These are phyloP conservation scores for Leptopilina clavipes DNA, from an alignment of 1,140 invertebrate genomes.

Conservation along the genomic window DNA sequence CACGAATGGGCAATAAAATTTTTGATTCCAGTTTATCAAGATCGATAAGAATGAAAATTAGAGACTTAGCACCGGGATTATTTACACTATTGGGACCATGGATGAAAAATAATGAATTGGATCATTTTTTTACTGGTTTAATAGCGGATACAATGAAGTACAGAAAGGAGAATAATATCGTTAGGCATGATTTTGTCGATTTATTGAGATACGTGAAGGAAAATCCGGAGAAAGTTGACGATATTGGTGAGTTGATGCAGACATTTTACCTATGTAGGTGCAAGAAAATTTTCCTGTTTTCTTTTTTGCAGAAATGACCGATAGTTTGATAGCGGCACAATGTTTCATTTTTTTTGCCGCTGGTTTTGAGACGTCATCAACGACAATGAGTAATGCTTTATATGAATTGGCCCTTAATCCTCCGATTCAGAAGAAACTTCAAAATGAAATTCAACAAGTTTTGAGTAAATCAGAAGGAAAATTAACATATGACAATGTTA, in stretches of 20 bases:
- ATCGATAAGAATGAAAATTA: slow-evolving; percentile 55
- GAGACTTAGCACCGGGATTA: slow-evolving; percentile 53
- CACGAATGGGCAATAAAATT: slow-evolving; percentile 68
- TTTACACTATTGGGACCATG: slow-evolving; percentile 52
- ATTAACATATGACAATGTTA: slow-evolving; percentile 53
- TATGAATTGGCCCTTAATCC: slow-evolving; percentile 75
- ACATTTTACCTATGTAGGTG: too few species aligned
- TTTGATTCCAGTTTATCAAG: slow-evolving; percentile 59
- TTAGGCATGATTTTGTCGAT: too few species aligned
- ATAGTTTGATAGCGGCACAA: slow-evolving; percentile 64
- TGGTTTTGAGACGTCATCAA: slow-evolving; percentile 78
- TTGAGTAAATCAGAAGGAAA: slow-evolving; percentile 49
- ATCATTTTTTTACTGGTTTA: slow-evolving; percentile 72
- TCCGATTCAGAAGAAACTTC: slow-evolving; percentile 73
- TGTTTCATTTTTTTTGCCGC: slow-evolving; percentile 74
- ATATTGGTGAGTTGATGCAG: slow-evolving; percentile 60
- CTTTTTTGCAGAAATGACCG: slow-evolving; percentile 60
- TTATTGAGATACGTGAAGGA: slow-evolving; percentile 76
- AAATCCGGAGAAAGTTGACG: slow-evolving; percentile 58
- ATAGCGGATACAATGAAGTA: slow-evolving; percentile 72
- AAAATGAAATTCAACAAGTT: slow-evolving; percentile 71
- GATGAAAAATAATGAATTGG: slow-evolving; percentile 63
- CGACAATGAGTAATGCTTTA: slow-evolving; percentile 70
- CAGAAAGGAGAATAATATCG: slow-evolving; percentile 72
- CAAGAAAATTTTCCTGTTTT: background rate